Evolutionary conservation across 2,113 vertebrate genomes (phyloP), one percentile per base, ranked within the genome.

Genomic region (Campylomormyrus tamandua): DNA sequence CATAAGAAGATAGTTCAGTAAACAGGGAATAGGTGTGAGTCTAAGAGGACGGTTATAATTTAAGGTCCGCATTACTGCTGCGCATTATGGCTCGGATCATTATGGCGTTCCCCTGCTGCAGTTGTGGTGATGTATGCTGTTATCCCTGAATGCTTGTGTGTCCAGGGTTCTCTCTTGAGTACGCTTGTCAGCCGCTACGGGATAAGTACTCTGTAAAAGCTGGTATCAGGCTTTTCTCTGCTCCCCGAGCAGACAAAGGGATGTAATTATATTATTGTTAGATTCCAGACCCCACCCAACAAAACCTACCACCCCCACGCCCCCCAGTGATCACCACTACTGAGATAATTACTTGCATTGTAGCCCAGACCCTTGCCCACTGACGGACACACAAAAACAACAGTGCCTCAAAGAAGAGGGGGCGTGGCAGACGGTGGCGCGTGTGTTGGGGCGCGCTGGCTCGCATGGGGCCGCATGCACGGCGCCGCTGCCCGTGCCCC

Each of bases 181-280:
- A 42, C 11, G 88, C 77, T 48, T 52, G 88, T 80, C 45, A 92
- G 94, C 91, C 90, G 90, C 94, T 93, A 92, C 92, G 92, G 95
- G 93, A 95, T 95, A 95, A 95, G 94, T 93, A 95, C 94, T 96
- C 94, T 95, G 95, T 95, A 96, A 95, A 95, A 95, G 94, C 95
- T 96, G 95, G 96, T 95, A 96, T 93, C 93, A 93, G 94, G 92
- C 92, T 95, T 95, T 94, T 95, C 95, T 95, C 93, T 95, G 94
- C 94, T 95, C 94, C 93, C 86, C 27, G 87, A 93, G 92, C 94
- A 95, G 93, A 96, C 95, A 96, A 96, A 95, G 95, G 93, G 93
- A 94, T 94, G 93, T 95, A 95, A 96, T 96, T 96, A 95, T 95
- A 96, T 96, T 95, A 96, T 95, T 95, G 94, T 95, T 94, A 95